These are phyloP conservation scores for Glyptemys insculpta DNA, from an alignment of 2,797 vertebrate genomes.

Conservation along the genomic window DNA sequence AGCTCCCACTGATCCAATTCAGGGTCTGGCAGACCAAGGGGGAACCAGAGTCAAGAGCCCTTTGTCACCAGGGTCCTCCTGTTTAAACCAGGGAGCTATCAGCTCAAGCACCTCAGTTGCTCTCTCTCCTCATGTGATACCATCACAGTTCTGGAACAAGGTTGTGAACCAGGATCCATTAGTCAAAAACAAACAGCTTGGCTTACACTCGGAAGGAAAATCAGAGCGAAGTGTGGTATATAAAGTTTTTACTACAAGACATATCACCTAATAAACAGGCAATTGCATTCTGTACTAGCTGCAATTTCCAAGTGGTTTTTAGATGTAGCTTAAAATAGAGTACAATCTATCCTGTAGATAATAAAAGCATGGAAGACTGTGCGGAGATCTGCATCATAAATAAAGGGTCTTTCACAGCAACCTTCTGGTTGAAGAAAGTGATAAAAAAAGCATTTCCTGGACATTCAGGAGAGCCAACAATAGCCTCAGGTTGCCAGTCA, in stretches of 20 bases:
- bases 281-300: background rate
- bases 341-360: slow-evolving; percentile 16
- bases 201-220: background rate
- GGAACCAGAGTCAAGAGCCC: slow-evolving; percentile 14
- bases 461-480: background rate
- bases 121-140: slow-evolving; percentile 16
- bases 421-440: background rate
- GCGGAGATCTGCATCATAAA: slow-evolving; percentile 16
- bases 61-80: slow-evolving; percentile 15
- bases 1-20: slow-evolving; percentile 49
- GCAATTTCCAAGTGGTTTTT: background rate
- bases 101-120: background rate
- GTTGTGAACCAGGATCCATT: background rate
- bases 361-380: background rate
- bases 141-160: background rate
- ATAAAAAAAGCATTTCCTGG: background rate
- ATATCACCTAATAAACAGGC: background rate
- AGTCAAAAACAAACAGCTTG: slow-evolving; percentile 16
- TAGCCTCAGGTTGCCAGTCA: background rate
- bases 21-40: slow-evolving; percentile 14
- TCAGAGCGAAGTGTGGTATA: background rate
- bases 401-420: background rate
- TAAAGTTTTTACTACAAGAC: background rate
- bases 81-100: background rate
- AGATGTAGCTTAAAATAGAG: slow-evolving; percentile 13